phyloP scores from a whole-genome alignment of 2,797 vertebrate genomes.

The Antrozous pallidus region DNA sequence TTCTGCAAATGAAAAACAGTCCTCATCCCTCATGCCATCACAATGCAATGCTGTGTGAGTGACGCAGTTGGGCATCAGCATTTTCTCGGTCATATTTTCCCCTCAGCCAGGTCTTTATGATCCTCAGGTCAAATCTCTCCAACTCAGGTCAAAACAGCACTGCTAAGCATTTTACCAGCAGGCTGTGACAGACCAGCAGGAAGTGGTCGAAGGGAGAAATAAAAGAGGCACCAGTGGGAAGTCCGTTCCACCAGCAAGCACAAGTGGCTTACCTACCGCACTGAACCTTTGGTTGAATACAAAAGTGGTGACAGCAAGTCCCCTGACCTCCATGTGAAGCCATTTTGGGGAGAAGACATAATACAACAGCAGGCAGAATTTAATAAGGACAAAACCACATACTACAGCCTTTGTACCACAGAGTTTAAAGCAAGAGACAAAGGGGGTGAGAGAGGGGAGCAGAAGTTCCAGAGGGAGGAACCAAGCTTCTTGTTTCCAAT shows the following conservation, averaged over 20 bases:
- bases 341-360: background rate
- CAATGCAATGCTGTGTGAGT: conserved; percentile 51
- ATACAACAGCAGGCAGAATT: background rate
- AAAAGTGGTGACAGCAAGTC: background rate
- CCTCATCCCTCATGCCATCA: conserved; percentile 38
- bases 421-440: background rate
- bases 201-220: background rate
- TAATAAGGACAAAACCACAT: background rate
- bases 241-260: background rate
- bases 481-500: background rate
- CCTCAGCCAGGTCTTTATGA: conserved; percentile 12
- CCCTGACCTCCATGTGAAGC: background rate
- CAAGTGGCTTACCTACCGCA: rapidly evolving
- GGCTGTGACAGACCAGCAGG: background rate
- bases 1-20: conserved; percentile 65
- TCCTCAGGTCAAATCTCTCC: conserved; percentile 64
- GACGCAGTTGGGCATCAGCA: background rate
- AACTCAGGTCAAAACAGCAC: background rate
- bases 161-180: background rate
- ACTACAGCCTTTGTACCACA: background rate
- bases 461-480: background rate
- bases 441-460: background rate
- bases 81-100: conserved; percentile 43
- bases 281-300: background rate
- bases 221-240: background rate